Conservation (phyloP, 1,140 invertebrate species). For the Bathynomus jamesi region DNA sequence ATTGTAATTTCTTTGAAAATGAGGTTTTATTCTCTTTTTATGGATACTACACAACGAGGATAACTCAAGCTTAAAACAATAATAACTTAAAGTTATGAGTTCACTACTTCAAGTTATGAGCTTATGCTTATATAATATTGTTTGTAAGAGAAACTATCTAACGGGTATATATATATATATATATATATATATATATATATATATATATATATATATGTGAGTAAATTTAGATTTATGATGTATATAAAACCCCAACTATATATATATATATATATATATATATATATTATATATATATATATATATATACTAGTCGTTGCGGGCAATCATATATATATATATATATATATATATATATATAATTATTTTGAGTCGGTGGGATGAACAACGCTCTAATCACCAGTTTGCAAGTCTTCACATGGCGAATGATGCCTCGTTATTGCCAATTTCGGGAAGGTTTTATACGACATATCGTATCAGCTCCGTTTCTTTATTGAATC, state of each 20-base stretch:
- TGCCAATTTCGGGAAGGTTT: not conserved
- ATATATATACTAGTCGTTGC: not conserved
- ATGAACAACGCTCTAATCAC: not conserved
- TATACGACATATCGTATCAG: not conserved
- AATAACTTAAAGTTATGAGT: not conserved
- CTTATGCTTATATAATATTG: not conserved
- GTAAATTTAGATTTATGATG: not conserved
- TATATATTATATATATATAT: not conserved
- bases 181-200: constrained; percentile 1
- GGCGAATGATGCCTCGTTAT: not conserved
- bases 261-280: not conserved
- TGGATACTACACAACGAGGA: not conserved
- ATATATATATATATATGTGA: constrained; percentile 3
- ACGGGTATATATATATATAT: not conserved
- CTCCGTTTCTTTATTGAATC: not conserved
- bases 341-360: not conserved
- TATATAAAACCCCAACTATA: not conserved
- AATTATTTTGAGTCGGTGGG: not conserved
- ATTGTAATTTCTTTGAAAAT: not conserved
- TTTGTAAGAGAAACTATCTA: not conserved
- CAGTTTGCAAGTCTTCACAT: not conserved
- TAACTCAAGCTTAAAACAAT: not conserved
- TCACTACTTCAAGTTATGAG: not conserved
- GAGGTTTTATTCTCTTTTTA: not conserved
- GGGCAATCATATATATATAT: not conserved